Base-by-base conservation (phyloP, 2,797 vertebrate genomes). In the Phrynocephalus vlangalii region DNA sequence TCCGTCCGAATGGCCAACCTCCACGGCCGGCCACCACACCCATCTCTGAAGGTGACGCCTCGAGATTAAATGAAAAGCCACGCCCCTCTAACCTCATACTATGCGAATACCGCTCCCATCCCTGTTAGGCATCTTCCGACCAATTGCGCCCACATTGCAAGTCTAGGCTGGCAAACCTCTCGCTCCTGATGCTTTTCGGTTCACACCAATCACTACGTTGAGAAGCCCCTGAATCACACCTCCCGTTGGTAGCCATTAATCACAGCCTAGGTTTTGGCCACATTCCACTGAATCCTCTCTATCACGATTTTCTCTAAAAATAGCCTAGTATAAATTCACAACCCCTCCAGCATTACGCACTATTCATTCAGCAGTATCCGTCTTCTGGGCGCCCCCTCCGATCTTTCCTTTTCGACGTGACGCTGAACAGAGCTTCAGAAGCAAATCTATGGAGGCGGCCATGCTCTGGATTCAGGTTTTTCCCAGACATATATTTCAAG, bases 261-360 rank as follows among this genome's bases (percentile, higher is more conserved):
- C n/a, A 50, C 26, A 38, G 38, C 20, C 52, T 48, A 28, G 50
- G 56, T 3, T 84, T 67, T n/a, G 60, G 78, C 63, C 6, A 3
- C 44, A 22, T 52, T 48, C 78, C 24, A 56, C n/a, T 38, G 83
- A 81, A 81, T 52, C 78, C 63, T 44, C 87, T 10, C 87, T 10
- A 9, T 28, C 68, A 30, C 30, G 48, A n/a, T 44, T n/a, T 22
- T 44, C 52, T 20, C 68, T 52, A 0, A 28, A 86, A 81, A 71
- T 38, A 84, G 79, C 11, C 26, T 26, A 4, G 67, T 84, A 30
- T 60, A 63, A 84, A 88, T 48, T n/a, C 15, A 48, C 82, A 75
- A 2, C 11, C 48, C 73, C 67, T 28, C n/a, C 28, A 6, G 30
- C 22, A 71, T 72, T 30, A 38, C 24, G 20, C 56, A 50, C 26